Base-by-base conservation (phyloP, 2,113 vertebrate genomes). In the Solea senegalensis region DNA sequence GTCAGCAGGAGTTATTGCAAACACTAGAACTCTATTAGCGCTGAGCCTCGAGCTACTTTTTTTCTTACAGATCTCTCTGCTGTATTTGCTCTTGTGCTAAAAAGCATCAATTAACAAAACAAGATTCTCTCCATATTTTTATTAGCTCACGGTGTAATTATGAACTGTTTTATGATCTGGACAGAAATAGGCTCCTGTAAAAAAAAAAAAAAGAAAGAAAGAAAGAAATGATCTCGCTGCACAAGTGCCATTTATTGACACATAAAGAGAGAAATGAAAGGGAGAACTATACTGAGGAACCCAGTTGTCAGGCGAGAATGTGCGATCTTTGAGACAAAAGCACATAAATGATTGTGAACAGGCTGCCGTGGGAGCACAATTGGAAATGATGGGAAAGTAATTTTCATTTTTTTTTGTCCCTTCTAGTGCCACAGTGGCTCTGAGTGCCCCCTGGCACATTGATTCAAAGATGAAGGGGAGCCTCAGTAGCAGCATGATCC, bases 381-480 rank as follows among this genome's bases (percentile, higher is more conserved):
- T 48, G 78, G 74, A 86, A 77, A 69, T 40, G 52, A 70, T 72
- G 75, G 74, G 78, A 89, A 91, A 88, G 84, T 83, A 76, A 90
- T 89, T 89, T 92, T 64, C 55, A 62, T 73, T 34, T 34, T 34
- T 68, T 67, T 73, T 55, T 51, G 53, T 76, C 76, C 57, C 61
- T 54, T 68, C 69, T 21, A 56, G 76, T 74, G 72, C 65, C 75
- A 72, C 61, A 40, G 27, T 51, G 44, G 85, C 77, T 76, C 75
- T 2, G 61, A 65, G 56, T 72, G 81, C 80, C 83, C 85, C 78
- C 81, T 76, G 86, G 80, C 85, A 81, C 88, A 88, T 91, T 87
- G 88, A 93, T 90, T 88, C 86, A 80, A 62, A 87, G 85, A 86
- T 78, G 89, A 88, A 91, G 87, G 79, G 85, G 68, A 82, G 71